These are phyloP conservation scores for Agriopis aurantiaria DNA, from an alignment of 2,888 invertebrate species.

Conservation along the genomic window DNA sequence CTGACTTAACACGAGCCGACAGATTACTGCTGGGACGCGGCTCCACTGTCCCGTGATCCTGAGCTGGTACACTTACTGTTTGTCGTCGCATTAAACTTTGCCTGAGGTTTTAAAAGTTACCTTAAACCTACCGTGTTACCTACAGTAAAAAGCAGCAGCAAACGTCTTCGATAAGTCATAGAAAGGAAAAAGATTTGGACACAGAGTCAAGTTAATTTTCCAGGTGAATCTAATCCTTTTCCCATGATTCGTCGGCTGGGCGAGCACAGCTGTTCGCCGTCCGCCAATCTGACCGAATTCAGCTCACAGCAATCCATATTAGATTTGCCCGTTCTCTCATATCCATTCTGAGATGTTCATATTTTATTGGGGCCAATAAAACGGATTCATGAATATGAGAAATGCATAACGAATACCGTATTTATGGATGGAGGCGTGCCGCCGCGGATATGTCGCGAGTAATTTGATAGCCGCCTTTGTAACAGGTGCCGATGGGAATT, in stretches of 20 bases:
- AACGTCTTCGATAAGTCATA: neutral
- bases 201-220: constrained; percentile 37
- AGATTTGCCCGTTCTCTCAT: constrained; percentile 85
- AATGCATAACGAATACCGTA: constrained; percentile 86
- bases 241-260: constrained; percentile 21
- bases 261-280: constrained; percentile 58
- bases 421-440: constrained; percentile 84
- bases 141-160: neutral
- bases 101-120: neutral
- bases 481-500: constrained; percentile 85
- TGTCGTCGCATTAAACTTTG: constrained; percentile 18
- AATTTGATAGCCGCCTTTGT: constrained; percentile 85
- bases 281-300: constrained; percentile 78
- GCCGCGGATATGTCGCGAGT: constrained; percentile 82
- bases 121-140: neutral
- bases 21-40: constrained; percentile 51
- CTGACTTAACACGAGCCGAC: constrained; percentile 52
- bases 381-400: constrained; percentile 87
- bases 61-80: constrained; percentile 34
- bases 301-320: constrained; percentile 85
- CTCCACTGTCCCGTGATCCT: constrained; percentile 45
- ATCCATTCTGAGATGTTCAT: constrained; percentile 87
- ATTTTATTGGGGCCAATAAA: constrained; percentile 87
- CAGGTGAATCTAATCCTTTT: constrained; percentile 38
- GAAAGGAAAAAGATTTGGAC: neutral